Percentiles rank a stretch among this genome's conserved stretches.
Evolutionary conservation across 2,797 vertebrate species (phyloP).

Genomic region (Sebastes itinus): DNA sequence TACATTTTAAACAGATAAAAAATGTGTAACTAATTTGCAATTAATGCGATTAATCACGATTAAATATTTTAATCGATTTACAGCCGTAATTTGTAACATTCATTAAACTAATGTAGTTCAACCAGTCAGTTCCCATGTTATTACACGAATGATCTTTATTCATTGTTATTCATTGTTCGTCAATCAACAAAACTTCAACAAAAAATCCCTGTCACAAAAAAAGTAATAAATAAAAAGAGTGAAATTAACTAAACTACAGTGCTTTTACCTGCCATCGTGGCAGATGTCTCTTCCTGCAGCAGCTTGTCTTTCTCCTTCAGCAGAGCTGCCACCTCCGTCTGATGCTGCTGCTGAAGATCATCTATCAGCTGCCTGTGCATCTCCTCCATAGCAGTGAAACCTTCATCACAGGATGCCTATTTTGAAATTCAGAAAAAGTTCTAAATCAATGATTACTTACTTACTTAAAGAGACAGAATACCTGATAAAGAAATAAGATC

Average conservation of each 20-base stretch:
- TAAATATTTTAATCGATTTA: too few relatives aligned
- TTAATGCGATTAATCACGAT: too few relatives aligned
- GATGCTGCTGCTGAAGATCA: constrained; percentile 92
- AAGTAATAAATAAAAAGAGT: background rate
- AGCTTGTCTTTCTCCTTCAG: constrained; percentile 90
- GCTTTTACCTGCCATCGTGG: constrained; percentile 89
- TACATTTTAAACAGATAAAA: too few relatives aligned
- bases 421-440: background rate
- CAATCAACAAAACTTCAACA: background rate
- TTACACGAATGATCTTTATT: background rate
- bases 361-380: constrained; percentile 89
- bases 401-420: constrained; percentile 88
- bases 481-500: background rate
- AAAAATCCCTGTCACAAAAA: background rate
- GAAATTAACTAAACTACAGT: background rate
- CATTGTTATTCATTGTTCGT: background rate
- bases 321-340: constrained; percentile 89
- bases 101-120: background rate
- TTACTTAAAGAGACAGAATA: background rate
- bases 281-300: constrained; percentile 91
- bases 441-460: background rate
- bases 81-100: background rate
- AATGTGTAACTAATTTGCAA: too few relatives aligned
- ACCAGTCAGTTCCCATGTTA: background rate
- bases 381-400: constrained; percentile 89